A percentile compares a stretch with the other conserved stretches of the same genome.
These are phyloP conservation scores for Chionomys nivalis DNA, from an alignment of 2,113 vertebrate genomes.

Conservation along the genomic window DNA sequence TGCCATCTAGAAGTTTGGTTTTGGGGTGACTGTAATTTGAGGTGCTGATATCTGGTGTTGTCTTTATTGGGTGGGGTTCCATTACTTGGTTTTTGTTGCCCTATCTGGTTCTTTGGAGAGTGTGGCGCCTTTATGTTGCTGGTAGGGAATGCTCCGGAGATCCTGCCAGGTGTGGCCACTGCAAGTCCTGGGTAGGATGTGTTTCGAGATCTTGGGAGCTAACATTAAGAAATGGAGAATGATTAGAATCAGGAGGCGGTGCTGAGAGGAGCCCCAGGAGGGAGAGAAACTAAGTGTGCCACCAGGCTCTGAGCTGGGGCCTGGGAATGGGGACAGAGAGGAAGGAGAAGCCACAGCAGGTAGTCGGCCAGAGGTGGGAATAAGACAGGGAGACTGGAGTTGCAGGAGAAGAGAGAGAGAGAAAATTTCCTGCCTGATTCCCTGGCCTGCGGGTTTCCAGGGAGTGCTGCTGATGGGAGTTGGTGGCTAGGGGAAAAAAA, in stretches of 20 bases:
- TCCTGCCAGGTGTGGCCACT: neutral
- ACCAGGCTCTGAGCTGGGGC: neutral
- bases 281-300: neutral
- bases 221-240: neutral
- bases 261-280: neutral
- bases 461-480: neutral
- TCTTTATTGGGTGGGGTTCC: neutral
- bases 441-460: neutral
- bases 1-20: neutral
- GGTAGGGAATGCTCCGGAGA: neutral
- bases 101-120: neutral
- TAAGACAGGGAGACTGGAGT: neutral
- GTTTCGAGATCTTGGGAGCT: neutral
- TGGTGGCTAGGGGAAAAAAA: neutral
- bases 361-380: neutral
- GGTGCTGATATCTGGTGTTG: neutral
- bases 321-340: neutral
- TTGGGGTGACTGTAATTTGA: neutral
- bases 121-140: neutral
- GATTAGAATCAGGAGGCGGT: neutral
- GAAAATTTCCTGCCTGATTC: neutral
- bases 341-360: neutral
- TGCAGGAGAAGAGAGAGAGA: neutral
- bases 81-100: neutral
- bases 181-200: neutral